Evolutionary conservation across 2,888 invertebrate genomes (phyloP), one percentile per base, ranked within the genome.

Genomic region (Anagyrus pseudococci): DNA sequence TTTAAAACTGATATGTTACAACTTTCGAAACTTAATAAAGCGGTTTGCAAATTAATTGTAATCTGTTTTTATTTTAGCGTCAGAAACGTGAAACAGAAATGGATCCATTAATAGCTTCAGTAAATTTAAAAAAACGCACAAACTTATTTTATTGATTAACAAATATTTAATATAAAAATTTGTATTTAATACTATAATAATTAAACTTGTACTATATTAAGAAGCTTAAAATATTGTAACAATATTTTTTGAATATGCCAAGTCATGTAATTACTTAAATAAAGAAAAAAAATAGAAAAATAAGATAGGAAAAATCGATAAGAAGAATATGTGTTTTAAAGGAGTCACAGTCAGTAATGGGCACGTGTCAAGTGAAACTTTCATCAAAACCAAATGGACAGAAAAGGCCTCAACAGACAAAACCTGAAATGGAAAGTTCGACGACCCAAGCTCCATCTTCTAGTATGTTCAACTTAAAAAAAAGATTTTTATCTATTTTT

Each of bases 11-110:
- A n/a, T n/a, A n/a, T n/a, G n/a, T n/a, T 48, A n/a, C 17, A 29
- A 25, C 26, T 40, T 25, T 19, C 4, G 7, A 22, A 22, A 29
- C 2, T 19, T 23, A 15, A n/a, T n/a, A 13, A 40, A 22, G 8
- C 23, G 25, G 15, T 22, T 58, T 58, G 23, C 13, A 52, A 56
- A 25, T 33, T 13, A n/a, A 26, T n/a, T 23, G 29, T 1, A 58
- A 4, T 26, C n/a, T 56, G 15, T 58, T n/a, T 58, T 26, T 65
- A 25, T 65, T 65, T 53, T 49, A 65, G 65, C 61, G 65, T 29
- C 61, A 43, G 22, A 61, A 61, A 54, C 63, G 63, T 15, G 60
- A 60, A 58, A 59, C 61, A 19, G 58, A 58, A 55, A 44, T 64
- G 47, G 58, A 56, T 13, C 46, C 58, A 40, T 43, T 53, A 29